Conservation (phyloP, 2,888 invertebrate genomes). For the Ennomos erosarius region DNA sequence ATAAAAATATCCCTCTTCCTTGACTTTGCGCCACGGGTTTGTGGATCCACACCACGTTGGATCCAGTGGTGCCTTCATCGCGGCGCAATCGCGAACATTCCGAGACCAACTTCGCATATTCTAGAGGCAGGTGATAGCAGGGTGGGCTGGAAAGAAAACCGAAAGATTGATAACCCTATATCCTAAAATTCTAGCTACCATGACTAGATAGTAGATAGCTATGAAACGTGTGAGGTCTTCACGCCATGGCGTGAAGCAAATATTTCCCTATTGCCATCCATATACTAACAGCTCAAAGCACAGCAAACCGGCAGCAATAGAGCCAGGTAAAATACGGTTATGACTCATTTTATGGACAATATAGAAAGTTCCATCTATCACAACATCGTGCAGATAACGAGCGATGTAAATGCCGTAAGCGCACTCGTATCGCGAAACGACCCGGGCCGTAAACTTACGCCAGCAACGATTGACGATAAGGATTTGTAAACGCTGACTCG, state of each 20-base stretch:
- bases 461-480: slow-evolving; percentile 48
- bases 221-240: no score
- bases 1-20: slow-evolving; percentile 93
- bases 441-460: slow-evolving; percentile 47
- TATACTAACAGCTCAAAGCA: slow-evolving; percentile 15
- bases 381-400: slow-evolving; percentile 48
- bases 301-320: slow-evolving; percentile 18
- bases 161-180: no score
- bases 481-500: slow-evolving; percentile 46
- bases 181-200: no score
- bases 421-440: slow-evolving; percentile 34
- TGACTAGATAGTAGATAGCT: no score
- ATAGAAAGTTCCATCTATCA: slow-evolving; percentile 40
- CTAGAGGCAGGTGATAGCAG: slow-evolving; percentile 92
- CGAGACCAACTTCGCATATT: slow-evolving; percentile 93
- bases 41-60: slow-evolving; percentile 91
- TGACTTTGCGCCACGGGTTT: slow-evolving; percentile 95
- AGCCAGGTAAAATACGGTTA: slow-evolving; percentile 28
- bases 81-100: slow-evolving; percentile 87
- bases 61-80: slow-evolving; percentile 69
- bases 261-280: slow-evolving; percentile 10
- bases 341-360: slow-evolving; percentile 38
- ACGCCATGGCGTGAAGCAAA: slow-evolving; percentile 9
- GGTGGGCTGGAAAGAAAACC: slow-evolving; percentile 85
- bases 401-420: slow-evolving; percentile 40